Conservation (phyloP, 2,888 invertebrate genomes). For the Athrips mouffetella region DNA sequence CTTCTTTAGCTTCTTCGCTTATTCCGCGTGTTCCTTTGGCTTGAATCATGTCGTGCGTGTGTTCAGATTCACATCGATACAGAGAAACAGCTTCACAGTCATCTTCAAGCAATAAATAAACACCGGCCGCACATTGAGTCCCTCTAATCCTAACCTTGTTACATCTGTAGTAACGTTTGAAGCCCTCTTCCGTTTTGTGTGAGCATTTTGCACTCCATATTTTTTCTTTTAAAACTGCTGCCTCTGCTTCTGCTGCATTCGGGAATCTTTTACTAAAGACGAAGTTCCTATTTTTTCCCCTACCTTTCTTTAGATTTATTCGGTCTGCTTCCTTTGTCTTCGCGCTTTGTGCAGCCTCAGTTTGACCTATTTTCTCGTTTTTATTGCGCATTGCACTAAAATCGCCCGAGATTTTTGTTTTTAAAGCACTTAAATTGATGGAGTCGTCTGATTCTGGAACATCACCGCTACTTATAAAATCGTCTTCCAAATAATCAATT, state of each 20-base stretch:
- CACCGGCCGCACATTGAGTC: neutral
- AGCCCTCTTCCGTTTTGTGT: neutral
- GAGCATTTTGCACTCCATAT: neutral
- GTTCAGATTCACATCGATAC: neutral
- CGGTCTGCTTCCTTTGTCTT: neutral
- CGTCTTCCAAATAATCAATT: too few relatives aligned
- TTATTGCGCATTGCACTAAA: too few relatives aligned
- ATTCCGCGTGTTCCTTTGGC: neutral
- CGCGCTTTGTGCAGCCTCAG: too few relatives aligned
- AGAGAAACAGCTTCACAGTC: neutral
- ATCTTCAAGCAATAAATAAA: neutral
- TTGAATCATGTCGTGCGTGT: neutral
- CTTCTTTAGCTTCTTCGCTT: neutral
- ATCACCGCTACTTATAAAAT: too few relatives aligned
- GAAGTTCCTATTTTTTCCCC: neutral
- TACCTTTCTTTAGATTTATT: neutral
- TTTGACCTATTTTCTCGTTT: too few relatives aligned
- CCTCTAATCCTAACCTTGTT: neutral
- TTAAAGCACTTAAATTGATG: too few relatives aligned
- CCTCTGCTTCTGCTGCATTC: neutral
- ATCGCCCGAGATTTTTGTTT: too few relatives aligned
- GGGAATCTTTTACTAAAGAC: neutral
- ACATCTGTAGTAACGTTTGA: neutral
- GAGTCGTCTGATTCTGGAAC: too few relatives aligned
- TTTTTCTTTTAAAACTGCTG: neutral